Conservation (phyloP, 2,113 vertebrate species). For the Ranitomeya variabilis region DNA sequence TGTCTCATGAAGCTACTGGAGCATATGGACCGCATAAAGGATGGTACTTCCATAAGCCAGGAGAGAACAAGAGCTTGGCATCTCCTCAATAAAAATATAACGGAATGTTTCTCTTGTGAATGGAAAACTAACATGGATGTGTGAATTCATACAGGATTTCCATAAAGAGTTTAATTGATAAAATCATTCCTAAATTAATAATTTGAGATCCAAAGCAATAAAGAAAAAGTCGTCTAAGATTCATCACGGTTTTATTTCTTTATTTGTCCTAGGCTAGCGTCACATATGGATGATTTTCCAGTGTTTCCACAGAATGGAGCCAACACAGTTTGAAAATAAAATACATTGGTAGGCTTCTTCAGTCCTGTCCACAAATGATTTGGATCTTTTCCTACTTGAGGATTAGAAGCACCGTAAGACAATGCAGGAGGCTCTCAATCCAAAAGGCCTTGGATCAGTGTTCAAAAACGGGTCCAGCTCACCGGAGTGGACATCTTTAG, state of each 20-base stretch:
- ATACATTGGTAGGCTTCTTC: not conserved
- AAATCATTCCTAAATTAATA: too few relatives aligned
- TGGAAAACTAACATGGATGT: too few relatives aligned
- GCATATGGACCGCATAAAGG: too few relatives aligned
- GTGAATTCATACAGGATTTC: too few relatives aligned
- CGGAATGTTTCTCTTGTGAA: too few relatives aligned
- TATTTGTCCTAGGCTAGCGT: conserved; percentile 1
- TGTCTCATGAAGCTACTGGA: too few relatives aligned
- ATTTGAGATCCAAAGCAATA: too few relatives aligned
- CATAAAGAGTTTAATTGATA: too few relatives aligned
- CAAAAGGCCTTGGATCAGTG: not conserved
- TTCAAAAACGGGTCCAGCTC: not conserved
- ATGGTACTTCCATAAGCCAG: too few relatives aligned
- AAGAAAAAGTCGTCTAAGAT: not conserved
- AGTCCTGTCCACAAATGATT: not conserved
- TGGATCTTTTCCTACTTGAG: not conserved
- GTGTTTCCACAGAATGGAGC: conserved; percentile 7
- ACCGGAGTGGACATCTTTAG: too few relatives aligned
- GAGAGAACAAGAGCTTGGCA: too few relatives aligned
- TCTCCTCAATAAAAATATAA: too few relatives aligned
- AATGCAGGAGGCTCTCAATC: not conserved
- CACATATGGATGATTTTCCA: conserved; percentile 5
- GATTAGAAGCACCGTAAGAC: conserved; percentile 3
- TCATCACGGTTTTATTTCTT: conserved; percentile 7
- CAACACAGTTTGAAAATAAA: conserved; percentile 36